A percentile compares a stretch with the other conserved stretches of the same genome.
phyloP scores from a whole-genome alignment of 2,888 invertebrate genomes.

The Ichneumon xanthorius region DNA sequence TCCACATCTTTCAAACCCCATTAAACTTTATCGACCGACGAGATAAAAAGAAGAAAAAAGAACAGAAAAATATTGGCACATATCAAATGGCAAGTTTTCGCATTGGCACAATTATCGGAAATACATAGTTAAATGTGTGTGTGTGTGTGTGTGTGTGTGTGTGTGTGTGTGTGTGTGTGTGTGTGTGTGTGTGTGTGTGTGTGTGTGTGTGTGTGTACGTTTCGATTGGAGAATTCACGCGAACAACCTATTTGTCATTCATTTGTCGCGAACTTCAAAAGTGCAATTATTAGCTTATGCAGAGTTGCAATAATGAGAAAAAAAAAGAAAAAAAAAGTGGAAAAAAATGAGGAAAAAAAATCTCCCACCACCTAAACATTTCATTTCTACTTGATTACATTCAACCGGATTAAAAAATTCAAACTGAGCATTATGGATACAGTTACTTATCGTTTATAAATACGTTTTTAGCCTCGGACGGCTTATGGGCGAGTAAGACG shows the following conservation, averaged over 20 bases:
- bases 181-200: slow-evolving; percentile 25
- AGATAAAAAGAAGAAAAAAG: slow-evolving; percentile 28
- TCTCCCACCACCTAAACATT: slow-evolving; percentile 27
- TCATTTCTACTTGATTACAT: slow-evolving; percentile 35
- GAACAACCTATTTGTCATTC: slow-evolving; percentile 8
- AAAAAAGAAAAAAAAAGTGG: slow-evolving; percentile 21
- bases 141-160: slow-evolving; percentile 22
- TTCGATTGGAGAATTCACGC: slow-evolving; percentile 46
- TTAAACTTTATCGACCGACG: slow-evolving; percentile 28
- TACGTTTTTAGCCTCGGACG: slow-evolving; percentile 78
- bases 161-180: slow-evolving; percentile 23
- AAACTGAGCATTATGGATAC: slow-evolving; percentile 55
- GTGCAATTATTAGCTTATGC: slow-evolving; percentile 4
- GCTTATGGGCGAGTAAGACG: slow-evolving; percentile 62
- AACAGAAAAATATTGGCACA: slow-evolving; percentile 79
- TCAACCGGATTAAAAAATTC: slow-evolving; percentile 34
- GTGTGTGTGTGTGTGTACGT: slow-evolving; percentile 29
- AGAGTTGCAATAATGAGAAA: slow-evolving; percentile 22
- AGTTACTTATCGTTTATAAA: slow-evolving; percentile 68
- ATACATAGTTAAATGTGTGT: slow-evolving; percentile 41
- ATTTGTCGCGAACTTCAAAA: slow-evolving; percentile 35
- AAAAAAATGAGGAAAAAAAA: slow-evolving; percentile 40
- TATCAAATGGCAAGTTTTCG: slow-evolving; percentile 82
- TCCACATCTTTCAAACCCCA: slow-evolving; percentile 11
- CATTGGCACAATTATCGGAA: slow-evolving; percentile 81